Percentiles rank a stretch among this genome's conserved stretches.
phyloP scores from a whole-genome alignment of 2,113 vertebrate genomes.

The Paedocypris sp. region DNA sequence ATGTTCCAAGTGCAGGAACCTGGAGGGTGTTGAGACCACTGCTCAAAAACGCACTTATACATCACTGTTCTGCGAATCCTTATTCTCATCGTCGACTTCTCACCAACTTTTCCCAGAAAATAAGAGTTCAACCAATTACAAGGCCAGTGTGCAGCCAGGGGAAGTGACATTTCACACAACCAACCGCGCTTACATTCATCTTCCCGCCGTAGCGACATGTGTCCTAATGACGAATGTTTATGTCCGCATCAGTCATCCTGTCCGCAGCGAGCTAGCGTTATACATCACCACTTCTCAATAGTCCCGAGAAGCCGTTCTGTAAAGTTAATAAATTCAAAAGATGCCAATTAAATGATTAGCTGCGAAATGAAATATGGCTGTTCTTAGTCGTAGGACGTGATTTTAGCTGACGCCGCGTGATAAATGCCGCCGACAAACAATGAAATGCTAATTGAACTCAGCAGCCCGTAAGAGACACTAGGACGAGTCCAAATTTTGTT shows the following conservation, averaged over 20 bases:
- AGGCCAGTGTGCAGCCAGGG: neutral
- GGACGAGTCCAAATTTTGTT: too few species aligned
- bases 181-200: neutral
- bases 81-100: neutral
- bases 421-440: neutral
- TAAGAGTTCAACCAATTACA: neutral
- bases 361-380: slow-evolving; percentile 27
- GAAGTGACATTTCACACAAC: slow-evolving; percentile 21
- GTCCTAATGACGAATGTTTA: slow-evolving; percentile 7
- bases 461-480: slow-evolving; percentile 19
- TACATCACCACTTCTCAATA: slow-evolving; percentile 21
- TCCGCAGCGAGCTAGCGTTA: slow-evolving; percentile 15
- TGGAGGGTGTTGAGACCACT: too few species aligned
- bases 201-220: neutral
- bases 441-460: slow-evolving; percentile 26
- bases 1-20: too few species aligned
- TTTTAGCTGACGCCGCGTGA: slow-evolving; percentile 9
- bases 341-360: slow-evolving; percentile 20
- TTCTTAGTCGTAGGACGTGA: neutral
- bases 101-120: neutral
- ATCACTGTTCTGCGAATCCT: too few species aligned
- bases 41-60: too few species aligned
- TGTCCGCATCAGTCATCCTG: slow-evolving; percentile 9
- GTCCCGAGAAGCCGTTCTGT: slow-evolving; percentile 11
- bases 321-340: slow-evolving; percentile 27